phyloP scores from a whole-genome alignment of 2,113 vertebrate genomes.

The Lepus timidus region DNA sequence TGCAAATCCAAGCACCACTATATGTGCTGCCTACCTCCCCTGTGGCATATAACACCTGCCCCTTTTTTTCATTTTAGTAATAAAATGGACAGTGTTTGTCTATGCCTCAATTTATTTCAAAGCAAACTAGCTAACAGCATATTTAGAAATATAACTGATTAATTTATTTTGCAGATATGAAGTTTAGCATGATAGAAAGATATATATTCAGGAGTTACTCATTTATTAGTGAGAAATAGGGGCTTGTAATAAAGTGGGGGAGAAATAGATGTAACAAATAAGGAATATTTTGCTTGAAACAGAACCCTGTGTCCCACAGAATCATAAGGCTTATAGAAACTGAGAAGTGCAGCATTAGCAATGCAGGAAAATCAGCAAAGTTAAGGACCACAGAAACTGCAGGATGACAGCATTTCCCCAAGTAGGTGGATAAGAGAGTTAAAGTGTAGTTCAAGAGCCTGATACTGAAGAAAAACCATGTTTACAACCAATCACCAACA shows the following conservation, averaged over 20 bases:
- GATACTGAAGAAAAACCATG: not conserved
- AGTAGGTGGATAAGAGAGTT: not conserved
- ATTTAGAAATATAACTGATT: not conserved
- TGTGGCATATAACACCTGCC: no score
- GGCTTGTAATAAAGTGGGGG: not conserved
- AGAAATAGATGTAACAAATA: not conserved
- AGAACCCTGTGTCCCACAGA: not conserved
- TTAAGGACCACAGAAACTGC: not conserved
- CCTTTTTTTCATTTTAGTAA: not conserved
- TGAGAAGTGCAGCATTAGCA: not conserved
- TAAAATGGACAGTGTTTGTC: not conserved
- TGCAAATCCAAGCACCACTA: no score
- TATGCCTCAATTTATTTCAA: constrained; percentile 17
- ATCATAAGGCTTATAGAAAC: not conserved
- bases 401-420: not conserved
- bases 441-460: not conserved
- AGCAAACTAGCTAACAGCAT: not conserved
- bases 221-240: not conserved
- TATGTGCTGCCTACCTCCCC: no score
- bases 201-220: not conserved
- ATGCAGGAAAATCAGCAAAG: not conserved
- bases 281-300: not conserved
- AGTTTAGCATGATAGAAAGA: not conserved
- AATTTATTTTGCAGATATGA: not conserved
- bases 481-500: not conserved